phyloP scores from a whole-genome alignment of 2,888 invertebrate species.

The Tiliacea citrago region DNA sequence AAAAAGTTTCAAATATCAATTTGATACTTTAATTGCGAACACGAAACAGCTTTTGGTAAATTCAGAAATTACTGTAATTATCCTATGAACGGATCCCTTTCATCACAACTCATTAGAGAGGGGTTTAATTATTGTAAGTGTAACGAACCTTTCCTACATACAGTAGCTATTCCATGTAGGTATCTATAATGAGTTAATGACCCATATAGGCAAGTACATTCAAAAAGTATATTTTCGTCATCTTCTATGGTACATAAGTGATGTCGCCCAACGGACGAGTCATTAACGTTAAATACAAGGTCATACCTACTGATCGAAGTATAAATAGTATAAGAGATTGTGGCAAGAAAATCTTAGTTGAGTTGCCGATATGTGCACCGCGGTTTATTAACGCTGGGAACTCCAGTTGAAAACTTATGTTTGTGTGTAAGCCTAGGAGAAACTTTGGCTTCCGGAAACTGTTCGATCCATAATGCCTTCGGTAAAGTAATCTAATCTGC shows the following conservation, averaged over 20 bases:
- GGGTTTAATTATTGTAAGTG: not conserved
- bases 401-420: constrained; percentile 45
- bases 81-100: not conserved
- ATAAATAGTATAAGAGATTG: constrained; percentile 6
- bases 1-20: constrained; percentile 10
- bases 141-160: not conserved
- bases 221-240: constrained; percentile 14
- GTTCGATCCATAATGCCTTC: constrained; percentile 19
- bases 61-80: constrained; percentile 21
- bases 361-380: constrained; percentile 8
- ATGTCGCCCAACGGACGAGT: not conserved
- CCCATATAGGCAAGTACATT: not conserved
- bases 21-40: constrained; percentile 26
- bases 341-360: constrained; percentile 25
- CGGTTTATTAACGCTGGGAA: constrained; percentile 37
- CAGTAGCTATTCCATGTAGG: not conserved
- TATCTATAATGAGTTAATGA: not conserved
- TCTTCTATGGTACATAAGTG: not conserved
- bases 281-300: constrained; percentile 20
- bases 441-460: constrained; percentile 16
- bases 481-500: not conserved
- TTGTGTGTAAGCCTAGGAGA: constrained; percentile 24
- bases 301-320: no score
- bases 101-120: constrained; percentile 4
- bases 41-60: not conserved